Percentiles rank a stretch among this genome's conserved stretches.
phyloP scores from a whole-genome alignment of 1,140 invertebrate species.

The Nylanderia fulva region DNA sequence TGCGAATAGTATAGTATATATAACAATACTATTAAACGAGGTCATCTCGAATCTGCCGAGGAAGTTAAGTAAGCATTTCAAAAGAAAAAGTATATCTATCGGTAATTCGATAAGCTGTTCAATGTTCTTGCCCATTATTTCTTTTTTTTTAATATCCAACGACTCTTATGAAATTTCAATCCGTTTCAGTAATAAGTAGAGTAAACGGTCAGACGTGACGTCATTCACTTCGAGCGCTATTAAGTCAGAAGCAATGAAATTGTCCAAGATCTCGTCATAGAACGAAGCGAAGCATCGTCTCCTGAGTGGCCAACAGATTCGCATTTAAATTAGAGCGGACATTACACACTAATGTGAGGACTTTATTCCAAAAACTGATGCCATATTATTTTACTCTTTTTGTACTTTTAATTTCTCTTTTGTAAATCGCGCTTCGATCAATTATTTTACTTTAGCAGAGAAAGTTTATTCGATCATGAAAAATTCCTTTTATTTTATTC shows the following conservation, averaged over 20 bases:
- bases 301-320: conserved; percentile 61
- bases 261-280: conserved; percentile 38
- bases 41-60: conserved; percentile 6
- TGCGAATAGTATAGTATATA: not conserved
- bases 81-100: conserved; percentile 29
- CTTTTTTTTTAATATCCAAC: conserved; percentile 64
- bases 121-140: not conserved
- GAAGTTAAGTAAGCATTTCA: conserved; percentile 37
- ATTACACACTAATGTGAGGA: conserved; percentile 73
- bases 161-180: conserved; percentile 73
- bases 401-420: conserved; percentile 34
- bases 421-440: not conserved
- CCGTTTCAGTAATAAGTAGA: conserved; percentile 75
- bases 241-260: conserved; percentile 63
- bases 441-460: not conserved
- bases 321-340: conserved; percentile 11
- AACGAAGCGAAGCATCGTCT: not conserved
- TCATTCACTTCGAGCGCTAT: conserved; percentile 64
- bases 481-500: not conserved
- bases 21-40: not conserved
- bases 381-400: conserved; percentile 48
- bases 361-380: conserved; percentile 73
- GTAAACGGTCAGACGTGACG: conserved; percentile 75
- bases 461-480: not conserved
- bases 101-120: conserved; percentile 72